These are phyloP conservation scores for Coregonus ussuriensis DNA, from an alignment of 2,797 vertebrate genomes.

Conservation along the genomic window DNA sequence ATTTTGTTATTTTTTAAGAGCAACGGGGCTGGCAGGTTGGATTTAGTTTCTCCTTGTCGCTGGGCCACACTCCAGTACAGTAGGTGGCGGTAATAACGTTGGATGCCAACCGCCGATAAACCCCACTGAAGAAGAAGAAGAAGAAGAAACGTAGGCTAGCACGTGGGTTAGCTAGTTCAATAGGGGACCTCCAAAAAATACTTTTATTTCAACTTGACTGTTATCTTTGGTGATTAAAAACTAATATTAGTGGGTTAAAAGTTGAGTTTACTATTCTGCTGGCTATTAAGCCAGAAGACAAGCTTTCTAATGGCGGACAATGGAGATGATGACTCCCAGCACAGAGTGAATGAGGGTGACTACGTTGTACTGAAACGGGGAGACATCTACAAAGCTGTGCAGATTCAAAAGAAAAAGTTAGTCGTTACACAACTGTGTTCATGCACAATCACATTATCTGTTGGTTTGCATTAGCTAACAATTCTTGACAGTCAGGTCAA, in stretches of 20 bases:
- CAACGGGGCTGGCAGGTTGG: too few relatives aligned
- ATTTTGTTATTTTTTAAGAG: too few relatives aligned
- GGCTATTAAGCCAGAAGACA: neutral
- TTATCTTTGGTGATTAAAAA: constrained; percentile 27
- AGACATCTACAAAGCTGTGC: constrained; percentile 91
- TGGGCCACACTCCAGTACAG: too few relatives aligned
- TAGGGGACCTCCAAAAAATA: neutral
- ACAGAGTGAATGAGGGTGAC: constrained; percentile 83
- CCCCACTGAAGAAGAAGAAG: too few relatives aligned
- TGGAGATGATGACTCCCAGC: constrained; percentile 61
- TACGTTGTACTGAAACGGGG: constrained; percentile 89
- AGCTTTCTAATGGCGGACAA: constrained; percentile 68
- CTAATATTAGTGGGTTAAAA: neutral
- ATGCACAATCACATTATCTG: neutral
- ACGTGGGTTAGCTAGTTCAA: constrained; percentile 53
- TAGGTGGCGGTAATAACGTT: too few relatives aligned
- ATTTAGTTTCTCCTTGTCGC: too few relatives aligned
- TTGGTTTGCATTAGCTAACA: neutral
- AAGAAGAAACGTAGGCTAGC: constrained; percentile 45
- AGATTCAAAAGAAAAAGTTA: constrained; percentile 85
- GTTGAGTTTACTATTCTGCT: neutral
- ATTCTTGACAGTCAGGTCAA: neutral
- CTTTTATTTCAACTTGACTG: neutral
- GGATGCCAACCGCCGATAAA: too few relatives aligned
- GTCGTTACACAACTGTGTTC: constrained; percentile 29